Base-by-base conservation (phyloP, 2,888 invertebrate genomes). In the Trachelus iudaicus region DNA sequence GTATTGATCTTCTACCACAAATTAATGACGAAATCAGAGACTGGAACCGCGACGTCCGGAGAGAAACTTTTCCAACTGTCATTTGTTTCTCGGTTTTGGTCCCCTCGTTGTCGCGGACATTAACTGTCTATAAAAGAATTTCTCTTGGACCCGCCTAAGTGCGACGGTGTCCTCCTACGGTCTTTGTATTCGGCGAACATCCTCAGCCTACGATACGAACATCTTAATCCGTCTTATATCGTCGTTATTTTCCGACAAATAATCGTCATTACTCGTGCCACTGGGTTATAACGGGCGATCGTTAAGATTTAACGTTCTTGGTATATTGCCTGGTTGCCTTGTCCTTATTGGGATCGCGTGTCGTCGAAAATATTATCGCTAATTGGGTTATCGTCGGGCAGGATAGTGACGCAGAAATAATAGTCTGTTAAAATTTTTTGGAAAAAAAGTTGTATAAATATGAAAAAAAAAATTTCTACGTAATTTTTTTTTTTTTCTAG, bases 11-110 rank as follows among this genome's bases (percentile, higher is more conserved):
- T 31, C 40, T 74, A n/a, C 31, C 77, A 80, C 86, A 86, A 88
- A 89, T 89, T 88, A 89, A 88, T 86, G 89, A 88, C 87, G 83
- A 87, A 88, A 89, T 88, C 88, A 89, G 88, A 87, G 87, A 88
- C 84, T 84, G 87, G 85, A 87, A 85, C 85, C 83, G 80, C 83
- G 80, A 73, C 75, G 81, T 69, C 76, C 71, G 73, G 77, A 37
- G 82, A 81, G 80, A 77, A 82, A 86, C 81, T 83, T 87, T 86
- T 86, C 83, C 82, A 87, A 88, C 86, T 87, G 85, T 86, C 87
- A 87, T 88, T 87, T 87, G 86, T 88, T 85, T 85, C 77, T 78
- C 75, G 76, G 77, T 73, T 3, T 1, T 56, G 23, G 56, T 56
- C 56, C 56, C 56, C 56, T 56, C 23, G 23, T 23, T 56, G 56